Evolutionary conservation across 2,888 invertebrate species (phyloP).

Genomic region (Spatulosminthurus flaviceps): DNA sequence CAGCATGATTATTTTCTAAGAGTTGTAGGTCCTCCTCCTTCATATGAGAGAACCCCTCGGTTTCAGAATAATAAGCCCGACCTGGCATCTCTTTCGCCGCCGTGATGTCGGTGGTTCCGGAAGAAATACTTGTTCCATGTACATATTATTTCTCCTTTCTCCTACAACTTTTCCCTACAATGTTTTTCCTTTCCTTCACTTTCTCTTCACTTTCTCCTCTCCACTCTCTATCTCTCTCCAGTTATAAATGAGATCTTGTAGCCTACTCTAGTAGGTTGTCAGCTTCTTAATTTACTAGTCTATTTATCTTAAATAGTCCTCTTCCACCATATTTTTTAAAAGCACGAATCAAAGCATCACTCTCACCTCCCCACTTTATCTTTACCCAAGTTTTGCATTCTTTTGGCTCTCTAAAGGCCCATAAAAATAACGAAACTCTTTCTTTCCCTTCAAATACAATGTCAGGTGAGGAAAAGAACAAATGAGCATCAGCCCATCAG

Average conservation of each 20-base stretch:
- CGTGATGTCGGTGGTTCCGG: neutral
- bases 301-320: slow-evolving; percentile 2
- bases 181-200: neutral
- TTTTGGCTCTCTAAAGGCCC: too few relatives aligned
- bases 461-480: too few relatives aligned
- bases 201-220: neutral
- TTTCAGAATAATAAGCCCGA: neutral
- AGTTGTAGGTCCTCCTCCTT: neutral
- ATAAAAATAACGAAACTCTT: too few relatives aligned
- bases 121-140: neutral
- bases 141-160: too few relatives aligned
- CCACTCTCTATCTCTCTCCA: too few relatives aligned
- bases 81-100: neutral
- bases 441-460: too few relatives aligned
- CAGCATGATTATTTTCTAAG: neutral
- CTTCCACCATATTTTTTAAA: neutral
- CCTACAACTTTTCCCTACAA: neutral
- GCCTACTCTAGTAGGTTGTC: neutral
- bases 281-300: neutral
- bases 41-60: neutral
- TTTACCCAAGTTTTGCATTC: too few relatives aligned
- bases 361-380: too few relatives aligned
- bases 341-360: neutral
- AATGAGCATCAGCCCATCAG: too few relatives aligned
- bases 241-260: neutral